phyloP scores from a whole-genome alignment of 2,113 vertebrate species.

The Sigmodon hispidus region DNA sequence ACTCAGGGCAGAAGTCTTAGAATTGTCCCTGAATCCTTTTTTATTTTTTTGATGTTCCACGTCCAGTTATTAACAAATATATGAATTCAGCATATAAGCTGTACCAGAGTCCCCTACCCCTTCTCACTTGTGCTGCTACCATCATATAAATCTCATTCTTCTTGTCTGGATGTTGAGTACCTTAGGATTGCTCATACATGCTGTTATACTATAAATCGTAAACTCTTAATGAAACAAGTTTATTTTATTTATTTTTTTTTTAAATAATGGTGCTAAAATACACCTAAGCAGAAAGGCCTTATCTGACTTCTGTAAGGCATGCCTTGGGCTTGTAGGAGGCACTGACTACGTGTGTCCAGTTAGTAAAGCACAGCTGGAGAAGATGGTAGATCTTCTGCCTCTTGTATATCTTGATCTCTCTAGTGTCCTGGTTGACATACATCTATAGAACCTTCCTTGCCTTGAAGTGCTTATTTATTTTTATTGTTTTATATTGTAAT shows the following conservation, averaged over 20 bases:
- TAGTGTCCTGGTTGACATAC: not conserved
- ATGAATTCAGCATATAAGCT: not conserved
- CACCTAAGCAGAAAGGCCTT: not conserved
- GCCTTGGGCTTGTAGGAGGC: not conserved
- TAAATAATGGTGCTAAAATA: not conserved
- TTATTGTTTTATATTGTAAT: not conserved
- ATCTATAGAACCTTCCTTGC: not conserved
- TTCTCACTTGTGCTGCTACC: not conserved
- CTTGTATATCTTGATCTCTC: not conserved
- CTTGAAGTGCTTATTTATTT: not conserved
- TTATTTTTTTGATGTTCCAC: not conserved
- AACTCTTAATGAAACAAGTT: not conserved
- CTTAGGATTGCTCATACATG: not conserved
- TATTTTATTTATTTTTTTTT: no score
- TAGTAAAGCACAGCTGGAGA: not conserved
- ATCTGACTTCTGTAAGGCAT: not conserved
- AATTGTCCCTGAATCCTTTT: not conserved
- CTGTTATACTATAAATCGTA: not conserved
- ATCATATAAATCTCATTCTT: not conserved
- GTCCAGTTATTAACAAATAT: not conserved
- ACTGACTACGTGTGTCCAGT: not conserved
- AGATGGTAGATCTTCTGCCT: not conserved
- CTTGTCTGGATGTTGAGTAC: not conserved
- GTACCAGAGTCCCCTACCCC: not conserved
- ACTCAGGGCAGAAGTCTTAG: not conserved